Evolutionary conservation across 2,113 vertebrate genomes (phyloP), one percentile per base, ranked within the genome.

Genomic region (Nothoprocta pentlandii): DNA sequence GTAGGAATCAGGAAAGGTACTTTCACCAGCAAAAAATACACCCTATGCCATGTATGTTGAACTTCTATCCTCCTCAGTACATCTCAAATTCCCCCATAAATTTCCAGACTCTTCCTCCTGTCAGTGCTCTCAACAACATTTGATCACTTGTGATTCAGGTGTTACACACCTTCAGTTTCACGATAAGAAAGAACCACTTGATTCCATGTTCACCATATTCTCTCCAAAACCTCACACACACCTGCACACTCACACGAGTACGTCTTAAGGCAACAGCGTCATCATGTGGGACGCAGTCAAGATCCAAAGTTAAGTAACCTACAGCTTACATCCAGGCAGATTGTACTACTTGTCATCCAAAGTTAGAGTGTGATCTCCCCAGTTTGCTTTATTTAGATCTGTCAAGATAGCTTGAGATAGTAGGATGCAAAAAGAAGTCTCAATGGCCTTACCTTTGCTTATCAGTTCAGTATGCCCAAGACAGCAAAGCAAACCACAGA

Each of bases 151-250:
- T 8, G 20, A 46, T 4, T 13, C 2, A 44, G 16, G 14, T 30
- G 53, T 74, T 79, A 62, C 0, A 0, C 19, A 17, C 10, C 1
- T 4, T 83, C 20, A 0, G 0, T 85, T 88, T 66, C 44, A 22
- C 74, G 19, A 12, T 39, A 44, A 53, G 17, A 23, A 73, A 77
- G 4, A 23, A 84, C 8, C 13, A n/a, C 66, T n/a, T 53, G 7
- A 21, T 62, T 80, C 68, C 6, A 46, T 25, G 62, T 92, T 85
- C 53, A 54, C 2, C 3, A 4, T 63, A 25, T 64, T 39, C 36
- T 8, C 36, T 39, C 36, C 36, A 39, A 8, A 39, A 39, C 36
- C 36, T 39, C 36, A 39, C 36, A 39, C 36, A 39, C 44, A 85
- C 25, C 74, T 49, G 47, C 53, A 54, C 13, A 28, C 53, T 14